Conservation (phyloP, 2,888 invertebrate genomes). For the Cacoxenus indagator region DNA sequence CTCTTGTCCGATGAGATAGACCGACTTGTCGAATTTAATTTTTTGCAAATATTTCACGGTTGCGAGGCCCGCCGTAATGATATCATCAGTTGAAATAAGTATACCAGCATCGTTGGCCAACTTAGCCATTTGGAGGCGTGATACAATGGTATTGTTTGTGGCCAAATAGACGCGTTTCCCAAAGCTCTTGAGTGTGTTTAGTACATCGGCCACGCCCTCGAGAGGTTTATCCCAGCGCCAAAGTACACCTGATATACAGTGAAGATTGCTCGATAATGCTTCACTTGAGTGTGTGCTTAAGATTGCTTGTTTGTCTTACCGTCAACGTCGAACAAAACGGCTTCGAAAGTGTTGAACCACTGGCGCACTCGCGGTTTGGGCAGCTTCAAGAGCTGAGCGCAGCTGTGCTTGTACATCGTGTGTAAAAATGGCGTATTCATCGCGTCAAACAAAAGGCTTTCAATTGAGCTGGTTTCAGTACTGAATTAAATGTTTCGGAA, state of each 20-base stretch:
- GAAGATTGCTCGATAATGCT: background rate
- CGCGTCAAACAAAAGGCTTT: no score
- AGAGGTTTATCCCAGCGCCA: constrained; percentile 41
- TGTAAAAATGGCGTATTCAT: constrained; percentile 1
- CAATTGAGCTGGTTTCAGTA: no score
- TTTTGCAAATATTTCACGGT: constrained; percentile 34
- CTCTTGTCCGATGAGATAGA: constrained; percentile 39
- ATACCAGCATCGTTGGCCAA: constrained; percentile 39
- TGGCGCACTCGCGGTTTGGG: constrained; percentile 39
- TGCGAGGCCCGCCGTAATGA: constrained; percentile 33
- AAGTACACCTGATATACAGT: constrained; percentile 30
- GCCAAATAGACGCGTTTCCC: constrained; percentile 40
- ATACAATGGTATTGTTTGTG: constrained; percentile 37
- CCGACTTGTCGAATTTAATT: constrained; percentile 45
- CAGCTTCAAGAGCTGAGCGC: constrained; percentile 38
- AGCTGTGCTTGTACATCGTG: constrained; percentile 41
- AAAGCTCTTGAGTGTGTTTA: constrained; percentile 31
- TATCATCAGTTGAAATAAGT: background rate
- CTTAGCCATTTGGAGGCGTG: constrained; percentile 9
- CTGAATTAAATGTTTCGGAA: no score
- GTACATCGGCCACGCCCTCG: constrained; percentile 35
- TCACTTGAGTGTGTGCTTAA: background rate
- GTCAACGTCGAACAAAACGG: constrained; percentile 46
- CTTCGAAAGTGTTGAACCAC: constrained; percentile 43
- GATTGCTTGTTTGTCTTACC: constrained; percentile 24